Conservation (phyloP, 2,113 vertebrate species). For the Gavialis gangeticus region DNA sequence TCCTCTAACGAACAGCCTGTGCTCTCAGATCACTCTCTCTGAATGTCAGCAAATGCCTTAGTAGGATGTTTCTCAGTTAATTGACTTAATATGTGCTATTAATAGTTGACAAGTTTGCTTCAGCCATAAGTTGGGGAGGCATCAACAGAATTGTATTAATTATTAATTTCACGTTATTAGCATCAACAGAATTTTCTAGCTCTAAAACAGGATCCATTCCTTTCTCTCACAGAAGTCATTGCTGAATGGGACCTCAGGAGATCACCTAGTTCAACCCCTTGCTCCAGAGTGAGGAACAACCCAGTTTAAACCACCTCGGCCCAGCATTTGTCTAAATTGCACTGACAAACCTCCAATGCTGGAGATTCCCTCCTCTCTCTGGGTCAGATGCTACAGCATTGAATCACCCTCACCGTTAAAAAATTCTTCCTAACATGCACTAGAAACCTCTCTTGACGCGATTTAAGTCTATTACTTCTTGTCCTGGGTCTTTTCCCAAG, state of each 20-base stretch:
- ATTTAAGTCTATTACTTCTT: neutral
- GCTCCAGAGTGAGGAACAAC: neutral
- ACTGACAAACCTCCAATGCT: too few species aligned
- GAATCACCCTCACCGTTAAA: too few species aligned
- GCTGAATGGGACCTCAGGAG: too few species aligned
- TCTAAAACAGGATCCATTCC: neutral
- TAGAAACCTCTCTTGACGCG: too few species aligned
- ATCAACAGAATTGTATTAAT: too few species aligned
- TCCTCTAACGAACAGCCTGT: neutral
- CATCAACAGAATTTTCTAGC: rapidly evolving
- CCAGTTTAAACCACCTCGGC: too few species aligned
- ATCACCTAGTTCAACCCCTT: neutral
- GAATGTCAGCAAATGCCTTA: neutral
- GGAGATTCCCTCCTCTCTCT: too few species aligned
- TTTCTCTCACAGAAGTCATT: neutral
- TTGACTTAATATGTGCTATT: neutral
- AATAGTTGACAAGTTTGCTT: neutral
- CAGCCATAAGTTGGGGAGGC: neutral
- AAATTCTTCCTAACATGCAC: too few species aligned
- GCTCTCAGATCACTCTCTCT: neutral
- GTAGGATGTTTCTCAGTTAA: neutral
- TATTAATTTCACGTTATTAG: too few species aligned
- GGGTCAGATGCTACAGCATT: too few species aligned
- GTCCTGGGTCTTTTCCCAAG: too few species aligned
- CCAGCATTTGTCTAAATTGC: too few species aligned